A percentile compares a stretch with the other conserved stretches of the same genome.
Evolutionary conservation across 2,797 vertebrate species (phyloP).

Genomic region (Hippoglossus hippoglossus): DNA sequence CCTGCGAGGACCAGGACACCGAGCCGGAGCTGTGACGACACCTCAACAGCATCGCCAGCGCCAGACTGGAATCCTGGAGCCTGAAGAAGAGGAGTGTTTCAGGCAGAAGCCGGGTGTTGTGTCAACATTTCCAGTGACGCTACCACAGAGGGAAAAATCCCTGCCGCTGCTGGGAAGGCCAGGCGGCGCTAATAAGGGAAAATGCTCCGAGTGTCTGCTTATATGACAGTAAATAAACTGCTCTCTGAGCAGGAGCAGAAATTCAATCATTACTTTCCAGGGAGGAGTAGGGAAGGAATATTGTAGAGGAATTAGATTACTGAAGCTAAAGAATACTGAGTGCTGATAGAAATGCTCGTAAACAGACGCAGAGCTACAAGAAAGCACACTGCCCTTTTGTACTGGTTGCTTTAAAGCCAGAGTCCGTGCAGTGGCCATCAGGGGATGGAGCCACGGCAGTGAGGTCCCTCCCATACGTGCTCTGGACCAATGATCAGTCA

Average conservation of each 20-base stretch:
- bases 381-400: background rate
- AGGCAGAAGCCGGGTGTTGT: conserved; percentile 49
- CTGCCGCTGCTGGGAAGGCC: conserved; percentile 44
- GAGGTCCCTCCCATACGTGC: no score
- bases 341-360: no score
- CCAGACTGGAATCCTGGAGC: conserved; percentile 48
- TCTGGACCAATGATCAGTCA: no score
- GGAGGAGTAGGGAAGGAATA: conserved; percentile 19
- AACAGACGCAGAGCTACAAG: background rate
- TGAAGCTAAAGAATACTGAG: background rate
- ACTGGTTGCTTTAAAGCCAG: no score
- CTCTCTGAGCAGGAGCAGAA: conserved; percentile 27
- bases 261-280: conserved; percentile 25
- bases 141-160: conserved; percentile 57
- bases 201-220: conserved; percentile 49
- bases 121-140: conserved; percentile 78
- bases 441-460: no score
- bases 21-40: conserved; percentile 42
- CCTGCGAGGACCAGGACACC: conserved; percentile 26
- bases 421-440: no score
- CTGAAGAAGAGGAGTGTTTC: conserved; percentile 28
- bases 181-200: conserved; percentile 59
- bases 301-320: background rate
- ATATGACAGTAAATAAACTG: conserved; percentile 33
- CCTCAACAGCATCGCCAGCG: conserved; percentile 16